These are phyloP conservation scores for Pterostichus niger DNA, from an alignment of 2,888 invertebrate species.

Conservation along the genomic window DNA sequence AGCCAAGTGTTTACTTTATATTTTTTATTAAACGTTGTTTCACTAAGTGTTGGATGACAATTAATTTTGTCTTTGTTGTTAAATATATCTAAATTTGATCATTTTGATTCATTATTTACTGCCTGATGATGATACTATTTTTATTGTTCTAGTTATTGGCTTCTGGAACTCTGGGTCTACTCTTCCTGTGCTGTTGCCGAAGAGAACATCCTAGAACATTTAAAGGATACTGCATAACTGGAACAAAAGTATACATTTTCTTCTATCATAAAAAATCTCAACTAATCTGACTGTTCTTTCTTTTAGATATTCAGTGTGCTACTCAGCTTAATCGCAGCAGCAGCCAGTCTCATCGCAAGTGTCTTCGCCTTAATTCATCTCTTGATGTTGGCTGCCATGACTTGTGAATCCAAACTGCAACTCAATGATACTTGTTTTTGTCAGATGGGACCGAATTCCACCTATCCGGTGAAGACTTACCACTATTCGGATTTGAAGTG, in stretches of 20 bases:
- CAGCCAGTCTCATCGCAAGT: slow-evolving; percentile 75
- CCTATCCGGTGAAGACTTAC: slow-evolving; percentile 72
- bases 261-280: background rate
- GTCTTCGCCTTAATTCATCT: slow-evolving; percentile 76
- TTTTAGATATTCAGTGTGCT: slow-evolving; percentile 75
- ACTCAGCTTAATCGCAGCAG: slow-evolving; percentile 74
- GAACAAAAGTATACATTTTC: slow-evolving; percentile 74
- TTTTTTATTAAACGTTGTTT: too few relatives aligned
- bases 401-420: slow-evolving; percentile 75
- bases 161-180: slow-evolving; percentile 76
- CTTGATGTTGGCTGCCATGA: slow-evolving; percentile 74
- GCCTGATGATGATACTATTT: slow-evolving; percentile 12
- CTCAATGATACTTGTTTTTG: slow-evolving; percentile 76
- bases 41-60: too few relatives aligned
- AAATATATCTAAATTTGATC: too few relatives aligned
- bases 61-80: too few relatives aligned
- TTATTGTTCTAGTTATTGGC: slow-evolving; percentile 72
- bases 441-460: slow-evolving; percentile 69
- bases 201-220: slow-evolving; percentile 76
- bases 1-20: too few relatives aligned
- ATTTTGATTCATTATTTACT: too few relatives aligned
- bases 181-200: slow-evolving; percentile 76
- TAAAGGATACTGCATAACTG: slow-evolving; percentile 74
- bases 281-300: slow-evolving; percentile 7
- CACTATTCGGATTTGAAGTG: slow-evolving; percentile 77